Evolutionary conservation across 1,140 invertebrate species (phyloP).

Genomic region (Tenebrio molitor): DNA sequence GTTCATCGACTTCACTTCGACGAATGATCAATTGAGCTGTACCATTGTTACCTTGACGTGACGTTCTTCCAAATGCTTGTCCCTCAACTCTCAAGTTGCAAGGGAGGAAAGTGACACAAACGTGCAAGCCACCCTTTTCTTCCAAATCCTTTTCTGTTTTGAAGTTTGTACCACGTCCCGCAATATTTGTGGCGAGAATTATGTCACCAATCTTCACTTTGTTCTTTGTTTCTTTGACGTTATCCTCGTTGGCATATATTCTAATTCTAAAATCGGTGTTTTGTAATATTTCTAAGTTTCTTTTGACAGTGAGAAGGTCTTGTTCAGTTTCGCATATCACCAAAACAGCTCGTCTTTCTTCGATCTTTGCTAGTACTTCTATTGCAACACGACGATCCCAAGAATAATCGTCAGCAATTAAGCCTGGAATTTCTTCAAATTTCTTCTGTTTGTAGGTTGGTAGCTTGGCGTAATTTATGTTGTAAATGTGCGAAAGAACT

Average conservation of each 20-base stretch:
- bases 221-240: neutral
- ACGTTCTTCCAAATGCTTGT: slow-evolving; percentile 12
- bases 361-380: neutral
- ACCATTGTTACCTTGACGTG: slow-evolving; percentile 4
- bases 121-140: slow-evolving; percentile 10
- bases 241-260: neutral
- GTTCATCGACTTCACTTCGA: neutral
- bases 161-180: slow-evolving; percentile 21
- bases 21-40: slow-evolving; percentile 5
- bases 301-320: neutral
- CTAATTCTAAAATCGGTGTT: neutral
- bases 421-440: neutral
- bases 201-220: slow-evolving; percentile 1
- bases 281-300: neutral
- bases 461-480: slow-evolving; percentile 7
- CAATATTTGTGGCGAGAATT: slow-evolving; percentile 19
- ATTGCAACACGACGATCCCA: neutral
- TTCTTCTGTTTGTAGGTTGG: slow-evolving; percentile 5
- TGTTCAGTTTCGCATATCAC: slow-evolving; percentile 14
- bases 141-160: neutral
- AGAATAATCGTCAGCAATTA: neutral
- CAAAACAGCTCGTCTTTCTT: slow-evolving; percentile 7
- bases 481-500: neutral
- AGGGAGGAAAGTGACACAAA: slow-evolving; percentile 18
- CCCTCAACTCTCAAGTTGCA: slow-evolving; percentile 14